Percentiles rank a stretch among this genome's conserved stretches.
Evolutionary conservation across 2,888 invertebrate species (phyloP).

Genomic region (Hirtodrosophila confusa): DNA sequence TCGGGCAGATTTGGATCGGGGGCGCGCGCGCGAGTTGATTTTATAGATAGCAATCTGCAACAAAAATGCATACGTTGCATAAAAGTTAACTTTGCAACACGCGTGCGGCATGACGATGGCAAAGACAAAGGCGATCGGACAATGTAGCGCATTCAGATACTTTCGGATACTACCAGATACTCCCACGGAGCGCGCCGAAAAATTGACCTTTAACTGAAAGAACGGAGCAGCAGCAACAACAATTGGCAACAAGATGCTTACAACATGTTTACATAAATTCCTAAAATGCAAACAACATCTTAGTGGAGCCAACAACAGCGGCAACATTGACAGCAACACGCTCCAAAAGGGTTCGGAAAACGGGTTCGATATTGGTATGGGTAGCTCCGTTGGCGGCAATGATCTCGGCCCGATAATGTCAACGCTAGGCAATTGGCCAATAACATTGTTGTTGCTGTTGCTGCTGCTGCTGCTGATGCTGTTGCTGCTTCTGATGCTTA

Average conservation of each 20-base stretch:
- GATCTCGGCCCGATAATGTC: constrained; percentile 78
- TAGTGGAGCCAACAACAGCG: constrained; percentile 41
- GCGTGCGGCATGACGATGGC: constrained; percentile 70
- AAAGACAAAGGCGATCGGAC: constrained; percentile 62
- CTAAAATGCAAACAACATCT: constrained; percentile 81
- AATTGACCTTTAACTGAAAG: constrained; percentile 76
- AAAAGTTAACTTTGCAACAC: constrained; percentile 70
- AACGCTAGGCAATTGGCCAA: constrained; percentile 82
- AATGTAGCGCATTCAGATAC: constrained; percentile 35
- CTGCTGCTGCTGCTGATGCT: constrained; percentile 27
- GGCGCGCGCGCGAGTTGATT: constrained; percentile 56
- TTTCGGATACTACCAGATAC: constrained; percentile 49
- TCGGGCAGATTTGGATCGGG: constrained; percentile 56
- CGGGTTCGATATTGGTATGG: constrained; percentile 51
- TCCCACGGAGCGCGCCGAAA: constrained; percentile 70
- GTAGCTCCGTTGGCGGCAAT: constrained; percentile 72
- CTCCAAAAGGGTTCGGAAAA: constrained; percentile 62
- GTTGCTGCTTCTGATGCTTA: constrained; percentile 52
- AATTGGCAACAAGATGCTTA: constrained; percentile 64
- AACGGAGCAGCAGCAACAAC: constrained; percentile 39
- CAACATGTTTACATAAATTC: constrained; percentile 82
- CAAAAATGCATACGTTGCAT: constrained; percentile 60
- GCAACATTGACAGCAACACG: constrained; percentile 78
- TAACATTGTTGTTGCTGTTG: constrained; percentile 71
- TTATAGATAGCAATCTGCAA: constrained; percentile 56